phyloP scores from a whole-genome alignment of 2,113 vertebrate species.

The Girardinichthys multiradiatus region DNA sequence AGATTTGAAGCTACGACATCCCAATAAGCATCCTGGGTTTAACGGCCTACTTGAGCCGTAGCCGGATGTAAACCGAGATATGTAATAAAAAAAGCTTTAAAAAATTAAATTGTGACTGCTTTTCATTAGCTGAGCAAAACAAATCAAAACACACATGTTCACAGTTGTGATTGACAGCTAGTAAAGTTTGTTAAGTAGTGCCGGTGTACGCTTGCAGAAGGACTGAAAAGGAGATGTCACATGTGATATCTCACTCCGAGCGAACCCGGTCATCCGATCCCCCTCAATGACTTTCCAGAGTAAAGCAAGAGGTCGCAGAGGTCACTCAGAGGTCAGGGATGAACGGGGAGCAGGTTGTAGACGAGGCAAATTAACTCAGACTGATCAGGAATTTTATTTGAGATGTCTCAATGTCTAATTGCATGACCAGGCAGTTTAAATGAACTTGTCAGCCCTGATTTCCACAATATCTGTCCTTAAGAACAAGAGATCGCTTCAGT shows the following conservation, averaged over 20 bases:
- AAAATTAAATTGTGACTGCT: not conserved
- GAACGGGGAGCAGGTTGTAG: conserved; percentile 65
- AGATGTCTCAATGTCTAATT: conserved; percentile 86
- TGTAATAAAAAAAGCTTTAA: conserved; percentile 39
- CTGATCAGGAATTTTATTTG: conserved; percentile 85
- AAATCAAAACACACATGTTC: not conserved
- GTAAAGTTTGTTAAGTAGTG: conserved; percentile 9
- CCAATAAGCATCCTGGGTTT: conserved; percentile 37
- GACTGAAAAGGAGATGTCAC: conserved; percentile 51
- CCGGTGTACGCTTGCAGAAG: conserved; percentile 20
- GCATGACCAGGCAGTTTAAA: conserved; percentile 86
- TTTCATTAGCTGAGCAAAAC: conserved; percentile 1
- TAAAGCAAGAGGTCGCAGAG: conserved; percentile 55
- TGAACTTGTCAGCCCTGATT: conserved; percentile 91
- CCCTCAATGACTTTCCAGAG: conserved; percentile 32
- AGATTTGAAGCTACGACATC: conserved; percentile 60
- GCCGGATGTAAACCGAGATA: conserved; percentile 35
- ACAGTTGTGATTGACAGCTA: conserved; percentile 7
- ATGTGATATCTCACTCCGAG: conserved; percentile 53
- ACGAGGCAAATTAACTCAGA: conserved; percentile 68
- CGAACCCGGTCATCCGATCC: conserved; percentile 44
- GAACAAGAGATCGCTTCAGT: conserved; percentile 45
- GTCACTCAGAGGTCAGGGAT: conserved; percentile 69
- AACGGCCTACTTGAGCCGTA: conserved; percentile 40
- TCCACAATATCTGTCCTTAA: conserved; percentile 75